A percentile compares a stretch with the other conserved stretches of the same genome.
These are phyloP conservation scores for Anoplopoma fimbria DNA, from an alignment of 2,113 vertebrate genomes.

Conservation along the genomic window DNA sequence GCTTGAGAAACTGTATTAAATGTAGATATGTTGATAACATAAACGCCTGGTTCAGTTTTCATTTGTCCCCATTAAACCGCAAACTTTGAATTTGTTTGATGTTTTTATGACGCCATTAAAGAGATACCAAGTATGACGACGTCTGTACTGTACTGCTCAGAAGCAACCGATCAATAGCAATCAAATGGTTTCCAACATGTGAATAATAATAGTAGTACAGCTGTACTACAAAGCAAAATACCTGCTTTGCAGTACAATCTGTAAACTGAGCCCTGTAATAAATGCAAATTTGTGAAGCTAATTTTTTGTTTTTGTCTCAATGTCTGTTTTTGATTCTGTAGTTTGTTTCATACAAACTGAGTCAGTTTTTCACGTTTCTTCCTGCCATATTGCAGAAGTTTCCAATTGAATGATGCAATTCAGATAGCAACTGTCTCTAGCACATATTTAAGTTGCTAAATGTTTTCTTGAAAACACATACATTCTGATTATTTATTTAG, in stretches of 20 bases:
- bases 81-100: slow-evolving; percentile 49
- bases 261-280: not conserved
- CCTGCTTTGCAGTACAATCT: not conserved
- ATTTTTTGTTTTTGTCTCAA: not conserved
- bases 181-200: not conserved
- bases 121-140: slow-evolving; percentile 9
- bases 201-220: not conserved
- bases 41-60: slow-evolving; percentile 59
- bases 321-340: not conserved
- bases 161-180: not conserved
- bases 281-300: not conserved
- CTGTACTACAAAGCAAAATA: not conserved
- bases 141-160: slow-evolving; percentile 12
- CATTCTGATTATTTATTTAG: not conserved
- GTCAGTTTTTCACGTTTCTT: not conserved
- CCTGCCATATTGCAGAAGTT: not conserved
- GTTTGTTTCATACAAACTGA: not conserved
- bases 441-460: not conserved
- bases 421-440: not conserved
- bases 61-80: slow-evolving; percentile 64
- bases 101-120: slow-evolving; percentile 49
- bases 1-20: slow-evolving; percentile 81
- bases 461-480: not conserved
- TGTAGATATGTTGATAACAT: slow-evolving; percentile 84
- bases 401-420: not conserved